These are phyloP conservation scores for Sterna hirundo DNA, from an alignment of 2,113 vertebrate genomes.

Conservation along the genomic window DNA sequence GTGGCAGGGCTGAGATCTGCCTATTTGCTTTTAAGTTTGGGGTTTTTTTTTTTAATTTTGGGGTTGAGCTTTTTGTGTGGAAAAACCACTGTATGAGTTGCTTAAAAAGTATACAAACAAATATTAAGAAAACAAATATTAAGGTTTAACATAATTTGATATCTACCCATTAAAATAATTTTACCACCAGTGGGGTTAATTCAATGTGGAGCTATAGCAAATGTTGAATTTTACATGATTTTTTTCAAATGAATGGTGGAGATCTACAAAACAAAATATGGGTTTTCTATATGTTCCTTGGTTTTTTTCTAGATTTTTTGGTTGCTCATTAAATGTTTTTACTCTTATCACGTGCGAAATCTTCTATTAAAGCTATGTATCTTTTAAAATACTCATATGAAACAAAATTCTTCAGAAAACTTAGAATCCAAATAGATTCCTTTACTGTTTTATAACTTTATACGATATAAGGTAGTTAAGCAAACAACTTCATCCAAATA, in stretches of 20 bases:
- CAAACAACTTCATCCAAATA: neutral
- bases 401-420: neutral
- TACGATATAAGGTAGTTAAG: neutral
- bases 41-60: no score
- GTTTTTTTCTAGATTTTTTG: neutral
- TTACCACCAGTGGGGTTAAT: neutral
- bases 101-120: neutral
- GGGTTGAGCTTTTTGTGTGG: fast-evolving
- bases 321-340: neutral
- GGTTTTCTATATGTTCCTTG: neutral
- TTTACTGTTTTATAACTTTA: neutral
- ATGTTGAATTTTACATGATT: neutral
- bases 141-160: neutral
- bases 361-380: neutral
- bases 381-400: neutral
- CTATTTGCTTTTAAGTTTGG: neutral
- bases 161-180: neutral
- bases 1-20: neutral
- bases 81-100: neutral
- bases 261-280: neutral
- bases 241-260: neutral
- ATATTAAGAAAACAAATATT: neutral
- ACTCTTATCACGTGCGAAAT: neutral
- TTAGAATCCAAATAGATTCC: neutral
- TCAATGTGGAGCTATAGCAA: neutral